phyloP scores from a whole-genome alignment of 2,888 invertebrate species.

The Chymomyza fuscimana region DNA sequence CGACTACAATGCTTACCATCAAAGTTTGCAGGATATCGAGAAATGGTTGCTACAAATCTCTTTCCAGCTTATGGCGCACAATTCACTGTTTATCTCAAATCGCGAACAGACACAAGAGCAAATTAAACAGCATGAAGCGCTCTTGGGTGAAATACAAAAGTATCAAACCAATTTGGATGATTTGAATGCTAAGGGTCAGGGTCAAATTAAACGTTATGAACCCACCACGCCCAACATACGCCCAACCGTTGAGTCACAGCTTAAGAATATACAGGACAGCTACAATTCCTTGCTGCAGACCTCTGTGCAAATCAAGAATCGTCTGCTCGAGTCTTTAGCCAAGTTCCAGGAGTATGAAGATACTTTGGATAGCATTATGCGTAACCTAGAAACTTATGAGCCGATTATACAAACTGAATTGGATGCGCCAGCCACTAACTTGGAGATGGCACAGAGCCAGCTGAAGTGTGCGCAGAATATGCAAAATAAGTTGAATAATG shows the following conservation, averaged over 20 bases:
- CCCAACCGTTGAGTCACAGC: slow-evolving; percentile 89
- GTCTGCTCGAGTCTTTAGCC: slow-evolving; percentile 91
- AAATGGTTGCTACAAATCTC: slow-evolving; percentile 97
- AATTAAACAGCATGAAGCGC: slow-evolving; percentile 90
- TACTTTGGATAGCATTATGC: slow-evolving; percentile 90
- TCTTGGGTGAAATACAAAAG: slow-evolving; percentile 89
- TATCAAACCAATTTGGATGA: slow-evolving; percentile 91
- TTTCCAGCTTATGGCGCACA: slow-evolving; percentile 97
- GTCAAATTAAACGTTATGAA: slow-evolving; percentile 90
- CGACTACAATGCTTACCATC: slow-evolving; percentile 92
- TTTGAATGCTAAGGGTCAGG: slow-evolving; percentile 89
- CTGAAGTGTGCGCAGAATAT: slow-evolving; percentile 88
- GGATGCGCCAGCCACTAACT: slow-evolving; percentile 86
- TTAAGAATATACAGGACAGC: slow-evolving; percentile 95
- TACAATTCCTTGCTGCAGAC: slow-evolving; percentile 94
- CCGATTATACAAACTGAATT: slow-evolving; percentile 87
- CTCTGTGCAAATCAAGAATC: slow-evolving; percentile 93
- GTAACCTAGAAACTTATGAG: slow-evolving; percentile 89
- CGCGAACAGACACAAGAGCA: slow-evolving; percentile 95
- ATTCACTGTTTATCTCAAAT: slow-evolving; percentile 94
- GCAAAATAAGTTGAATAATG: slow-evolving; percentile 92
- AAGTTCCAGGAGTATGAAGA: slow-evolving; percentile 97
- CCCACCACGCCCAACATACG: slow-evolving; percentile 86
- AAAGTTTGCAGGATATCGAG: slow-evolving; percentile 94
- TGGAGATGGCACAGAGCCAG: slow-evolving; percentile 86